Percentiles rank a stretch among this genome's conserved stretches.
phyloP scores from a whole-genome alignment of 1,140 invertebrate genomes.

The Drosophila orosa region DNA sequence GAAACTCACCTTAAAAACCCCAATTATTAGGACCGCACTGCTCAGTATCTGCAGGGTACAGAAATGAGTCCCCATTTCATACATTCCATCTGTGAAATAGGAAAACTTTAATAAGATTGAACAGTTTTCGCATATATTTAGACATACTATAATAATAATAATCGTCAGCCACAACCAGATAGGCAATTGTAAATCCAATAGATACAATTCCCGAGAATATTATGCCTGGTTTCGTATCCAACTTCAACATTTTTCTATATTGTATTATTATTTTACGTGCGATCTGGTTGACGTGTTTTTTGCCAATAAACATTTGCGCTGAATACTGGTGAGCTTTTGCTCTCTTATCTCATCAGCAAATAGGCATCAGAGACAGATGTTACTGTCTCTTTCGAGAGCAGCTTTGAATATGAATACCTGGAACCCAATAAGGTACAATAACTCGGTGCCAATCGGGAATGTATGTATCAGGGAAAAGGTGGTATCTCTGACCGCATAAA shows the following conservation, averaged over 20 bases:
- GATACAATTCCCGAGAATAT: constrained; percentile 2
- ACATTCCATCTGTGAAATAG: not conserved
- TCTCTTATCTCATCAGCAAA: constrained; percentile 1
- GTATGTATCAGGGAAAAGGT: too few species aligned
- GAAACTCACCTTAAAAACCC: not conserved
- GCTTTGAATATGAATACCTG: not conserved
- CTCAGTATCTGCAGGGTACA: not conserved
- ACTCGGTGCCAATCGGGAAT: not conserved
- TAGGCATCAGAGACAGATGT: not conserved
- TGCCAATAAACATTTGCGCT: not conserved
- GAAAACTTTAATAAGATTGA: not conserved
- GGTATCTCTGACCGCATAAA: not conserved
- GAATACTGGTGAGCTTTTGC: not conserved
- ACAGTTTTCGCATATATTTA: too few species aligned
- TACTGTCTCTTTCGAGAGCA: not conserved
- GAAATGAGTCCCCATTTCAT: not conserved
- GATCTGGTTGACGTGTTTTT: not conserved
- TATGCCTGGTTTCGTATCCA: constrained; percentile 3
- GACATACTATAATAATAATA: not conserved
- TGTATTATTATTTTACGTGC: not conserved
- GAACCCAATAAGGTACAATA: not conserved
- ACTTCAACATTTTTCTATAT: constrained; percentile 1
- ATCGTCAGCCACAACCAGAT: not conserved
- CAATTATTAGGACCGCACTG: not conserved
- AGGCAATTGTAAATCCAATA: not conserved